Percentiles rank a stretch among this genome's conserved stretches.
These are phyloP conservation scores for Chauna torquata DNA, from an alignment of 2,113 vertebrate genomes.

Conservation along the genomic window DNA sequence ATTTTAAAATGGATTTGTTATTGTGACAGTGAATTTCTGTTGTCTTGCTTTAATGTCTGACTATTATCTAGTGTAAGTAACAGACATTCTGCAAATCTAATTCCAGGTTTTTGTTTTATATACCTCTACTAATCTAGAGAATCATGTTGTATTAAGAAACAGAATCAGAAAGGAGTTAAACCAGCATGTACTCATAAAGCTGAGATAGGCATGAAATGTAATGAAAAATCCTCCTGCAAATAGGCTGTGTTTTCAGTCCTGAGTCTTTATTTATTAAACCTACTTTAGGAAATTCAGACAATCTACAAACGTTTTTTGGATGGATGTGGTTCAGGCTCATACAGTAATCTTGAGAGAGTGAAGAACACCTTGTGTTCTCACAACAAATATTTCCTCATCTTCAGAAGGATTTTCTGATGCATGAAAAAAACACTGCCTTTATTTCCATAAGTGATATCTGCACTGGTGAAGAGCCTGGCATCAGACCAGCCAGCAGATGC, in stretches of 20 bases:
- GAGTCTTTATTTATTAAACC: conserved; percentile 48
- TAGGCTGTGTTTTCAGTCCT: background rate
- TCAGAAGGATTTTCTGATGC: background rate
- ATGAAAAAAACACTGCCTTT: background rate
- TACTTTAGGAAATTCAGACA: conserved; percentile 24
- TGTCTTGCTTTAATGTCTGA: conserved; percentile 6
- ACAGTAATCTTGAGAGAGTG: conserved; percentile 20
- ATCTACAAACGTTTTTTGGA: conserved; percentile 7
- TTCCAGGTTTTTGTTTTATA: conserved; percentile 43
- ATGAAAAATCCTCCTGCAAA: conserved; percentile 51
- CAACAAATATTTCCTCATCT: background rate
- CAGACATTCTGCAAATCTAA: conserved; percentile 37
- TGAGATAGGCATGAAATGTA: conserved; percentile 25
- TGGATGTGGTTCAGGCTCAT: background rate
- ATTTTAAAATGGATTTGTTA: conserved; percentile 53
- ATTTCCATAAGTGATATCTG: background rate
- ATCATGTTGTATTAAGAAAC: conserved; percentile 48
- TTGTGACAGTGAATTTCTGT: conserved; percentile 36
- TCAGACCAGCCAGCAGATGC: background rate
- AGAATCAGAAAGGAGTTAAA: conserved; percentile 45
- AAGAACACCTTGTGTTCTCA: background rate
- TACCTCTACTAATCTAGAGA: conserved; percentile 57
- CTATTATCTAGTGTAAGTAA: conserved; percentile 39
- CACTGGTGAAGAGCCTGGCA: background rate
- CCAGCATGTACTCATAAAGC: conserved; percentile 36